Conservation (phyloP, 23 tunicate species). For the Halocynthia roretzi region DNA sequence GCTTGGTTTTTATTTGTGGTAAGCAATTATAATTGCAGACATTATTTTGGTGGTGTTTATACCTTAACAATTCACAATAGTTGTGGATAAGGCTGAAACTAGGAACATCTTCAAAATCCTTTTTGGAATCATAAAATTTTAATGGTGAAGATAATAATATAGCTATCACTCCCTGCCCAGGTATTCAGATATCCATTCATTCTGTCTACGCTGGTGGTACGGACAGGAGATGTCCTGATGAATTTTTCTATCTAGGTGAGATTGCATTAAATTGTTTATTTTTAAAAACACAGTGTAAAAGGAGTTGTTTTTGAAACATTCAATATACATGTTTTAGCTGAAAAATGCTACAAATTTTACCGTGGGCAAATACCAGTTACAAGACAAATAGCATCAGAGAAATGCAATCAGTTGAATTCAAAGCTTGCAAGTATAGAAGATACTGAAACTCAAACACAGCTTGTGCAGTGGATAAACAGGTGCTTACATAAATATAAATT, state of each 20-base stretch:
- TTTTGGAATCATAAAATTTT: too few species aligned
- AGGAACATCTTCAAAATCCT: too few species aligned
- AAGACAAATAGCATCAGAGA: background rate
- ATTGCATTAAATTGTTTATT: background rate
- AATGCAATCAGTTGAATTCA: background rate
- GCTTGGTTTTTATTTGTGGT: too few species aligned
- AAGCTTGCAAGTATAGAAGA: conserved; percentile 1
- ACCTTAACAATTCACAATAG: too few species aligned
- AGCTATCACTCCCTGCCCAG: too few species aligned
- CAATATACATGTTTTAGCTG: conserved; percentile 1
- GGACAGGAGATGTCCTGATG: background rate
- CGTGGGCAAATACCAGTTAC: background rate
- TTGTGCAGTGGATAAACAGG: conserved; percentile 2
- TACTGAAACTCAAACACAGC: background rate
- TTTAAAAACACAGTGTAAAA: background rate
- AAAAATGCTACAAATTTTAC: background rate
- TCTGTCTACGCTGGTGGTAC: background rate
- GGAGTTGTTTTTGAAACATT: background rate
- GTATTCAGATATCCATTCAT: too few species aligned
- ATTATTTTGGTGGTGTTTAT: too few species aligned
- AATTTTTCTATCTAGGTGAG: background rate
- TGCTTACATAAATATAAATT: background rate
- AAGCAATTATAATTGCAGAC: too few species aligned
- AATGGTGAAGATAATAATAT: too few species aligned
- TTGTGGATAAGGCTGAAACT: too few species aligned